Conservation (phyloP, 2,113 vertebrate species). For the Cairina moschata region DNA sequence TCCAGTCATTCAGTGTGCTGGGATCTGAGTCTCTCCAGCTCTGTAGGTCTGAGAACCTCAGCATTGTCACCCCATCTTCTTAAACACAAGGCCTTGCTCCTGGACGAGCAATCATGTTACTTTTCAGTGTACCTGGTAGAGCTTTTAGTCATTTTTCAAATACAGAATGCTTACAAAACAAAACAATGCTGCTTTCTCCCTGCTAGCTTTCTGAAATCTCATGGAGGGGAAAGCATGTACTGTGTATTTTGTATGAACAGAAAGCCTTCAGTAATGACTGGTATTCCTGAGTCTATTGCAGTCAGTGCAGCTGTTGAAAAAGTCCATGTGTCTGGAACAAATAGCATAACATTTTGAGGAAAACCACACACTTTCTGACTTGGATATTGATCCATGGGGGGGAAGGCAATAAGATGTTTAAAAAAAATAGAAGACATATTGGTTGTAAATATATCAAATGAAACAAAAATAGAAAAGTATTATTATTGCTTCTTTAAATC, state of each 20-base stretch:
- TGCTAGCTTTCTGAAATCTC: conserved; percentile 10
- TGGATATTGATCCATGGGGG: background rate
- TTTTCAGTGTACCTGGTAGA: background rate
- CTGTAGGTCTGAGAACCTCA: background rate
- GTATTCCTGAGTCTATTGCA: background rate
- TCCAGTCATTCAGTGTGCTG: background rate
- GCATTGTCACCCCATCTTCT: background rate
- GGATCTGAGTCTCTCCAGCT: background rate
- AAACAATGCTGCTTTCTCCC: conserved; percentile 7
- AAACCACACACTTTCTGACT: background rate
- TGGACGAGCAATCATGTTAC: background rate
- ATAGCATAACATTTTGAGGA: background rate
- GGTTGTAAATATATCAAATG: background rate
- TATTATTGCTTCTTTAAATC: background rate
- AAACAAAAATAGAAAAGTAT: background rate
- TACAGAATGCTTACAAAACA: background rate
- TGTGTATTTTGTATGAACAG: background rate
- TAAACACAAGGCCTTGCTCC: background rate
- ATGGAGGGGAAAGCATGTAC: conserved; percentile 16
- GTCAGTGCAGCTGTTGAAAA: background rate
- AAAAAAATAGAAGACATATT: background rate
- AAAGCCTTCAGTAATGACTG: conserved; percentile 7
- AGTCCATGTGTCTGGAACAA: background rate
- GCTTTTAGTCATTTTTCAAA: conserved; percentile 11
- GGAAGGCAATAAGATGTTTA: background rate